Percentiles rank a stretch among this genome's conserved stretches.
Evolutionary conservation across 1,140 invertebrate species (phyloP).

Genomic region (Myzus persicae): DNA sequence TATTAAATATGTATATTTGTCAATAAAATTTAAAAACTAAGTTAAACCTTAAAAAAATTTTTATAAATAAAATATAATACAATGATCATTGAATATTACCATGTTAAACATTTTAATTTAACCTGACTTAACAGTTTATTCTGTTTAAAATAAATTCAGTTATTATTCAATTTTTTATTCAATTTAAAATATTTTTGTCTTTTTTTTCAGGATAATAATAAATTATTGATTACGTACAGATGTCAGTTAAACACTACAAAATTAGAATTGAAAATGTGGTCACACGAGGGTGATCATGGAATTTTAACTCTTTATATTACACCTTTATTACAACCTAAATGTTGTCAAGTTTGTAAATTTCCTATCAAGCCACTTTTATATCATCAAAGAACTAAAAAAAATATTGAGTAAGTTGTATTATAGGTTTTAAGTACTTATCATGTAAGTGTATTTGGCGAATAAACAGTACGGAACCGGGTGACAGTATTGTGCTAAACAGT

Average conservation of each 20-base stretch:
- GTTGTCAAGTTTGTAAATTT: slow-evolving; percentile 75
- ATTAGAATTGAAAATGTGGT: slow-evolving; percentile 80
- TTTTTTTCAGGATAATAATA: slow-evolving; percentile 73
- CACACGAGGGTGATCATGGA: slow-evolving; percentile 83
- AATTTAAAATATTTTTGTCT: slow-evolving; percentile 37
- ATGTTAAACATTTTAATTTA: no score
- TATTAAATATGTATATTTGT: no score
- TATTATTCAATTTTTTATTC: neutral
- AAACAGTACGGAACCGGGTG: no score
- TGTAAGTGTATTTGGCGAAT: no score
- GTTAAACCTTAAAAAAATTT: no score
- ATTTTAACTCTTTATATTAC: slow-evolving; percentile 81
- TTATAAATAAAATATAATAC: no score
- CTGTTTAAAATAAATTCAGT: neutral
- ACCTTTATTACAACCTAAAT: slow-evolving; percentile 80
- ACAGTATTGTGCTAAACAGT: no score
- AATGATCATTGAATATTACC: no score
- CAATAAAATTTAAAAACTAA: no score
- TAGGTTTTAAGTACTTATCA: no score
- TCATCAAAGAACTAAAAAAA: slow-evolving; percentile 74
- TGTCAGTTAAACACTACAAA: slow-evolving; percentile 83
- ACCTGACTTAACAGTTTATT: neutral
- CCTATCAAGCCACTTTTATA: slow-evolving; percentile 78
- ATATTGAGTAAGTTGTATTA: slow-evolving; percentile 65
- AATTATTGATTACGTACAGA: slow-evolving; percentile 80